Evolutionary conservation across 2,797 vertebrate species (phyloP).

Genomic region (Eulemur coronatus): DNA sequence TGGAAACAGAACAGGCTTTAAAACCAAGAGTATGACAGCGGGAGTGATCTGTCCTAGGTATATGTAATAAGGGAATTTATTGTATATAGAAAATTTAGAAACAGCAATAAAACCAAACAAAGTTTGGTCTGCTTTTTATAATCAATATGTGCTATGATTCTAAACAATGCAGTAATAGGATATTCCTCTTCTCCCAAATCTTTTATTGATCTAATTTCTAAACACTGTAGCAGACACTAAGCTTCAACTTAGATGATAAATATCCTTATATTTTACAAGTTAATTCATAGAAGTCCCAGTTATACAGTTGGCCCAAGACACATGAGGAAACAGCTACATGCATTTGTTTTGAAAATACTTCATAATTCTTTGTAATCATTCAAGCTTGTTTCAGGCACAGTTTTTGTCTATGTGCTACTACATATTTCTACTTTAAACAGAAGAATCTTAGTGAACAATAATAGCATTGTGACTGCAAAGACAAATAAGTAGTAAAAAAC

Average conservation of each 20-base stretch:
- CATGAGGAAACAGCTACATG: background rate
- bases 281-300: background rate
- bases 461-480: background rate
- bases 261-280: background rate
- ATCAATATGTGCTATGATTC: background rate
- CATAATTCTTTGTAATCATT: background rate
- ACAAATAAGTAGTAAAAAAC: background rate
- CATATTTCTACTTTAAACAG: background rate
- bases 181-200: background rate
- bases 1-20: background rate
- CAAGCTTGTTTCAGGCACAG: background rate
- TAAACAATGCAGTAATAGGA: background rate
- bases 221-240: slow-evolving; percentile 1
- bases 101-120: background rate
- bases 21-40: background rate
- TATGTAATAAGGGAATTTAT: background rate
- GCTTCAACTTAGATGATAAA: background rate
- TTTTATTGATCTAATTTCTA: slow-evolving; percentile 20
- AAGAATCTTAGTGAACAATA: background rate
- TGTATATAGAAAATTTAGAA: background rate
- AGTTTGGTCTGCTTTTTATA: slow-evolving; percentile 20
- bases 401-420: background rate
- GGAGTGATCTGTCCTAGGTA: background rate
- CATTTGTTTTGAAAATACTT: background rate
- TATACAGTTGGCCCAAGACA: background rate